phyloP scores from a whole-genome alignment of 2,113 vertebrate genomes.

The Coreoperca whiteheadi region DNA sequence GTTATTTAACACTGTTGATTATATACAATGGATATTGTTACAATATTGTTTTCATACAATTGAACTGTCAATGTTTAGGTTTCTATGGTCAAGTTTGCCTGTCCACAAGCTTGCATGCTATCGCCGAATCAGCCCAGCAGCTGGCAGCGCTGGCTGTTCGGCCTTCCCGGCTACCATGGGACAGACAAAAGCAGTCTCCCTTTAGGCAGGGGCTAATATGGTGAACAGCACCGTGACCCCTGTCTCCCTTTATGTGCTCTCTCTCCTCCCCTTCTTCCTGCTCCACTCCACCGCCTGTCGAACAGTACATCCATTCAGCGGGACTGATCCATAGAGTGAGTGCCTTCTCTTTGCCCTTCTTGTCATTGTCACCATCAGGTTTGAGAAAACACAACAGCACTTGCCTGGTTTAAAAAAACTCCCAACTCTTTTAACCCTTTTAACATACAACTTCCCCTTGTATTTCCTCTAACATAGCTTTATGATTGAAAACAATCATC shows the following conservation, averaged over 20 bases:
- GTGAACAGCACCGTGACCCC: conserved; percentile 62
- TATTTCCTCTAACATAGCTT: background rate
- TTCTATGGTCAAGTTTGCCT: background rate
- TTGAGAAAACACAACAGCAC: background rate
- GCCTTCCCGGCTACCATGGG: conserved; percentile 45
- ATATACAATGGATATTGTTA: background rate
- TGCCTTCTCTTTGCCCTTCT: conserved; percentile 39
- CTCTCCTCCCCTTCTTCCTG: conserved; percentile 28
- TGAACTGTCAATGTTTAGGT: background rate
- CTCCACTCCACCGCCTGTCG: conserved; percentile 1
- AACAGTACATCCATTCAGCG: conserved; percentile 98
- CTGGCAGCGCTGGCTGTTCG: background rate
- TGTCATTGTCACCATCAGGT: conserved; percentile 8
- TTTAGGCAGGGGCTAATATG: conserved; percentile 42
- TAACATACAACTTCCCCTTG: background rate
- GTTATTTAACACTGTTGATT: background rate
- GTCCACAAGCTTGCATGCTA: background rate
- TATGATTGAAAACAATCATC: background rate
- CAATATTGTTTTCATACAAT: background rate
- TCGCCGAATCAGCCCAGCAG: conserved; percentile 26
- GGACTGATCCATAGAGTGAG: conserved; percentile 98
- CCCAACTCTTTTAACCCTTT: background rate
- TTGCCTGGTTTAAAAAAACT: background rate
- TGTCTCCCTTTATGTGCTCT: conserved; percentile 48
- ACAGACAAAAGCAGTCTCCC: conserved; percentile 55